Conservation (phyloP, 1,140 invertebrate species). For the Rhopalosiphum maidis region DNA sequence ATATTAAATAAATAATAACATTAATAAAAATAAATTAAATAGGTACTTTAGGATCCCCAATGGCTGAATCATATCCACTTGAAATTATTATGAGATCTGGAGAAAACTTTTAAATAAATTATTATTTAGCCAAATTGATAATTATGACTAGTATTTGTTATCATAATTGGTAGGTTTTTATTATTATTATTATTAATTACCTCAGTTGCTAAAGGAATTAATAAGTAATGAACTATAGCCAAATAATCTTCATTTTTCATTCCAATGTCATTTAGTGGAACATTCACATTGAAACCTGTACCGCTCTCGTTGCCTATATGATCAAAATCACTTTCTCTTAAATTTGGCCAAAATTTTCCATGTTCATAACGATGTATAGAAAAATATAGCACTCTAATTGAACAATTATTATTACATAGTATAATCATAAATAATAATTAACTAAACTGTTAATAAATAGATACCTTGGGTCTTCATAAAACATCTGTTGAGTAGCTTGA, state of each 20-base stretch:
- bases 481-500: slow-evolving; percentile 93
- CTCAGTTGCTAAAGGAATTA: slow-evolving; percentile 90
- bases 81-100: slow-evolving; percentile 88
- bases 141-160: background rate
- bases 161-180: background rate
- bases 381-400: slow-evolving; percentile 90
- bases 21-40: slow-evolving; percentile 39
- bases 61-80: slow-evolving; percentile 88
- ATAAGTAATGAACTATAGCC: slow-evolving; percentile 86
- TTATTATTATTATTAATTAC: slow-evolving; percentile 66
- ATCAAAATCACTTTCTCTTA: slow-evolving; percentile 87
- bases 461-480: slow-evolving; percentile 90
- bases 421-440: background rate
- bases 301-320: slow-evolving; percentile 79
- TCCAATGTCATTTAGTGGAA: slow-evolving; percentile 86
- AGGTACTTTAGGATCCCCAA: slow-evolving; percentile 84
- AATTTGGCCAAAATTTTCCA: slow-evolving; percentile 92
- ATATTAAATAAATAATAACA: background rate
- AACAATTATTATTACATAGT: background rate
- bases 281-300: slow-evolving; percentile 88
- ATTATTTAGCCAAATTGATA: background rate
- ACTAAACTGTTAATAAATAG: slow-evolving; percentile 11
- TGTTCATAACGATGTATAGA: slow-evolving; percentile 96
- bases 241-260: slow-evolving; percentile 89
- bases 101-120: slow-evolving; percentile 73